Evolutionary conservation across 1,140 invertebrate genomes (phyloP), one percentile per base, ranked within the genome.

Genomic region (Drosophila asahinai): DNA sequence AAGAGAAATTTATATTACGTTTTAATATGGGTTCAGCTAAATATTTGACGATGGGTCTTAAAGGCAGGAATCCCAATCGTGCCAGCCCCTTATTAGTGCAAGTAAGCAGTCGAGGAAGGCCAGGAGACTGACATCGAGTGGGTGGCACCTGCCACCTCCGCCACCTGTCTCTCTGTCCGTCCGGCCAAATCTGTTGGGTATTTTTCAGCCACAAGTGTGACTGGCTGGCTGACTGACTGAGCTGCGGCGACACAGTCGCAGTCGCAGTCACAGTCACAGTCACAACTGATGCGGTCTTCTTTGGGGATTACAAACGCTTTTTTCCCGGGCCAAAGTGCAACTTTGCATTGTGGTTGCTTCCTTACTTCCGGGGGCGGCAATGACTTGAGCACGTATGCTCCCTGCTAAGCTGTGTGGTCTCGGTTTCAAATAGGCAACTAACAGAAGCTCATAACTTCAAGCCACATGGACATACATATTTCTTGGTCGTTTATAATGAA

Each of bases 241-340:
- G 61, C 25, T 62, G 40, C 68, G 17, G 27, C 59, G 58, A 59
- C 78, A 63, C 57, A 71, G 52, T 30, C 27, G 5, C 27, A 30
- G 27, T 38, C 27, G 0, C 27, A 30, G 27, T 38, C 67, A 57
- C 42, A 73, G 62, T 74, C 77, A 71, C 65, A 49, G 61, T 22
- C 17, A 15, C 64, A 76, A 49, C 68, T 76, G 57, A 83, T 83
- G 80, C 72, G 70, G 80, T 83, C 61, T 80, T 67, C 77, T 80
- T 83, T 58, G 75, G 66, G 76, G 81, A 77, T 80, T 83, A 83
- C 64, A 76, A 83, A 80, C 81, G 55, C 80, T 61, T 63, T 83
- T 66, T 62, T 14, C n/a, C 68, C 48, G 27, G 47, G 38, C 38
- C 27, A 52, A 74, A 73, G 38, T 67, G 65, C 33, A 68, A 67